Base-by-base conservation (phyloP, 2,888 invertebrate species). In the Prosapia bicincta region DNA sequence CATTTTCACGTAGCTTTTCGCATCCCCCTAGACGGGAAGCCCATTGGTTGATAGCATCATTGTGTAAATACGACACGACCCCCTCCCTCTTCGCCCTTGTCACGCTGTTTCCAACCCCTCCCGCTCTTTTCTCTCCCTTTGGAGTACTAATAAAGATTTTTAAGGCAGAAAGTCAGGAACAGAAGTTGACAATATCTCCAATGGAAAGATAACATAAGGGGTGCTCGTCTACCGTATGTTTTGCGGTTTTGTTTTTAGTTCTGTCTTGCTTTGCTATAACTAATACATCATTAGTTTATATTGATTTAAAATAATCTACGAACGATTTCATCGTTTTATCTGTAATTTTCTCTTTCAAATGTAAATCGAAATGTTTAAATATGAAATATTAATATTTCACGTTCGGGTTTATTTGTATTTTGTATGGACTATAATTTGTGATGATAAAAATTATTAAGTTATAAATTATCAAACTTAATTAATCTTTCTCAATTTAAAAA, bases 11-110 rank as follows among this genome's bases (percentile, higher is more conserved):
- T 26, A 26, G 43, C 70, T 54, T 26, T 69, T 69, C 74, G 20
- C 54, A 26, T 85, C 85, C 84, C 83, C 83, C 43, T 75, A 69
- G 74, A 72, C 24, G 85, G 85, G 85, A 85, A 86, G 86, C 84
- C 74, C 74, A 79, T 79, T 79, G 79, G 79, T 69, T 69, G 76
- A 54, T 54, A 54, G 54, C 54, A 54, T 54, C 54, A 54, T 54
- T 54, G 54, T 54, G 54, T 54, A 54, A 54, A 54, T 54, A 54
- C 54, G 54, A 54, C 54, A 54, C 54, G 54, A 54, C 54, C 54
- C 54, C 54, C 54, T 54, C 54, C 54, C 54, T 54, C 54, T 54
- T 54, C 54, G 54, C 54, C 54, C 54, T 54, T 54, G 54, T 54
- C 54, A 54, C 54, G 54, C 54, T 54, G 54, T 54, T 54, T 20